phyloP scores from a whole-genome alignment of 2,797 vertebrate species.

The Squalus acanthias region DNA sequence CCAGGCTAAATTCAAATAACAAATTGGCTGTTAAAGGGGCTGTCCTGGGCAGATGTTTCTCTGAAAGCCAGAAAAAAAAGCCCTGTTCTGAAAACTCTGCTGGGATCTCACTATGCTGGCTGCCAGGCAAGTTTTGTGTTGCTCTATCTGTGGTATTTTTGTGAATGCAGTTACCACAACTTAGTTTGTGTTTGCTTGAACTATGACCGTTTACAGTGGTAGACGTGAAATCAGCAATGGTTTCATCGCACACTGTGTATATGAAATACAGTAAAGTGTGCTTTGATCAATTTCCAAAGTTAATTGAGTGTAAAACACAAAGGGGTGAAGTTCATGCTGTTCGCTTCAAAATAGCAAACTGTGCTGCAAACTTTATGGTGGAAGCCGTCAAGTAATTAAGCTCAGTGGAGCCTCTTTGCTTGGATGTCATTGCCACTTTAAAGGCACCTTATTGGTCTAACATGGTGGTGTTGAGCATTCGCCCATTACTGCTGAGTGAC shows the following conservation, averaged over 20 bases:
- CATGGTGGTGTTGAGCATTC: background rate
- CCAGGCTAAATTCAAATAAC: background rate
- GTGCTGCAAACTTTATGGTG: background rate
- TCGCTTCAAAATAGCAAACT: background rate
- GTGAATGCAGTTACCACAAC: background rate
- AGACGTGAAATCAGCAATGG: background rate
- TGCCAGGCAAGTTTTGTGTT: background rate
- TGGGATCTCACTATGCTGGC: background rate
- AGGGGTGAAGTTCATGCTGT: background rate
- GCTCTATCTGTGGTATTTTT: background rate
- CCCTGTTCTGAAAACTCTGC: background rate
- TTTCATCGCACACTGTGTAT: background rate
- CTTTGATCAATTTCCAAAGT: background rate
- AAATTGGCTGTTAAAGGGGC: background rate
- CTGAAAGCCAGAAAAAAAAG: background rate
- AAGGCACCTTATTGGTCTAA: background rate
- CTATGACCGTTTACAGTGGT: background rate
- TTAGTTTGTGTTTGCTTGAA: background rate
- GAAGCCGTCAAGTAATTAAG: background rate
- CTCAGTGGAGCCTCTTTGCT: background rate
- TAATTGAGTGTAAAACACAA: background rate
- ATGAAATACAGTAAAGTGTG: background rate
- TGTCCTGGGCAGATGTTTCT: background rate
- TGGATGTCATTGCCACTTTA: background rate
- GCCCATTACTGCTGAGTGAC: background rate